Evolutionary conservation across 2,888 invertebrate species (phyloP), one percentile per base, ranked within the genome.

Genomic region (Caradrina kadenii): DNA sequence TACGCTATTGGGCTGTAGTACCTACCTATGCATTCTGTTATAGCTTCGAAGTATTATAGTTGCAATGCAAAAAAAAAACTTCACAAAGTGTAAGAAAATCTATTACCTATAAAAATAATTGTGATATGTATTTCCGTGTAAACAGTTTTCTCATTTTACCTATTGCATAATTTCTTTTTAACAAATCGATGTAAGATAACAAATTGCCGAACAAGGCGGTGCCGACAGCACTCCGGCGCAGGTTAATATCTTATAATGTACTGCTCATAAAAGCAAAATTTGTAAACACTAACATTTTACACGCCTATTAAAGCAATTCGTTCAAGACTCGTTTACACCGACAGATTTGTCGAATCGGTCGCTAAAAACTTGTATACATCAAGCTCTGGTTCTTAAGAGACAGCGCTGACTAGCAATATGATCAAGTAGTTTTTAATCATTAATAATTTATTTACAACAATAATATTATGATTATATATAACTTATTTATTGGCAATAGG

Each of bases 241-340:
- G 63, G 66, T 83, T 79, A 84, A 84, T 80, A 79, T 81, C 72
- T 73, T 82, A 84, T 79, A 82, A 82, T 73, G 55, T 72, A 70
- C 71, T 60, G 70, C 62, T 62, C 80, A 85, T 84, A 86, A 89
- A 88, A 88, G 86, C 73, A 88, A 89, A 91, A 90, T 87, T 83
- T 87, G 83, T 90, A 85, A 88, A 88, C 89, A 89, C 80, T 84
- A 75, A 80, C 77, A 87, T 85, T 90, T 92, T 90, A 89, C 86
- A 90, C 86, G 89, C 82, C 79, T 82, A 90, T 93, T 92, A 91
- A 81, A 79, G 87, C 89, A 90, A 92, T 89, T 88, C 86, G 86
- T 86, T 85, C 79, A 81, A 86, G 84, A 70, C 66, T 62, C 82
- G 17, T 77, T 65, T 50, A 81, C 19, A 79, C 54, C 31, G 74